Evolutionary conservation across 2,113 vertebrate species (phyloP), one percentile per base, ranked within the genome.

Genomic region (Psephotus haematonotus): DNA sequence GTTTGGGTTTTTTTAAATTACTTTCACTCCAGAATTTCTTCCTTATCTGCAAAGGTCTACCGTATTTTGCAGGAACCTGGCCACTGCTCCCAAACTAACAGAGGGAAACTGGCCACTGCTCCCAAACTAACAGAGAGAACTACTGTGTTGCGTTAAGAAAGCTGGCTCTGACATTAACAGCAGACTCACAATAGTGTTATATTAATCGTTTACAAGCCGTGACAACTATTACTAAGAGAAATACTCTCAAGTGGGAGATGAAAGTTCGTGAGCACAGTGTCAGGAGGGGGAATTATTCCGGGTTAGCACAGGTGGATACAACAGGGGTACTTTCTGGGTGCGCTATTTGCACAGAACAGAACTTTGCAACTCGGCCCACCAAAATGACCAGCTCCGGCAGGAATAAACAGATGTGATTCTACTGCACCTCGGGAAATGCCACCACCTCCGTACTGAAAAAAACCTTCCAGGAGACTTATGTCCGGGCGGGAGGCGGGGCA

Each of bases 181-280:
- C 22, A 3, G 18, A 19, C 6, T 11, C 12, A 11, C 28, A 24
- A 22, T 0, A 18, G 28, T 11, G 2, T 23, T 77, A 19, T 35
- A 37, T 46, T 46, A 55, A 37, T 35, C 22, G 52, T 64, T 91
- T 86, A 12, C 13, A 57, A 75, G 6, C 15, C 18, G 43, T 23
- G 24, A 6, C 68, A 82, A 64, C 16, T 81, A 19, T 16, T 35
- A 24, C 15, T 35, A n/a, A 43, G 69, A 81, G 8, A 59, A 81
- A 52, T 0, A 0, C 2, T 1, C n/a, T 84, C 13, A 2, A 25
- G 22, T 9, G 39, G 25, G 17, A 29, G 57, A 64, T 16, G 3
- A 15, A 75, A 35, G 35, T 16, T 68, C 18, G 13, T 1, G 16
- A 59, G 24, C 28, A 44, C 2, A 1, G 22, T 5, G 6, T 5